Base-by-base conservation (phyloP, 2,888 invertebrate genomes). In the Synergus umbraculus region DNA sequence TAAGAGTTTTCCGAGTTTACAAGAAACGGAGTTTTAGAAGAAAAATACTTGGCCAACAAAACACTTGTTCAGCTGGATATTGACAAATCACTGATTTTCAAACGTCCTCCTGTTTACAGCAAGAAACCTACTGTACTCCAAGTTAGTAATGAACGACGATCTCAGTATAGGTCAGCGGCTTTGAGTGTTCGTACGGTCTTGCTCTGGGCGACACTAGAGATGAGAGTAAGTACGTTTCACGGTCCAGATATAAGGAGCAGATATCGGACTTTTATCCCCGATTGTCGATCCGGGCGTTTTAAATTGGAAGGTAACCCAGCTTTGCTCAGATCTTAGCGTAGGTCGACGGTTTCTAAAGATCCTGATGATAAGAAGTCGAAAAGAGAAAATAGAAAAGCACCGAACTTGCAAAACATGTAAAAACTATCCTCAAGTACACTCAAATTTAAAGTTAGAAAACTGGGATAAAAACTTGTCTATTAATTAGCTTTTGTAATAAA, bases 301-400 rank as follows among this genome's bases (percentile, higher is more conserved):
- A 80, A 82, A 82, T 80, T 82, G 82, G 78, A 82, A 79, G 80
- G 79, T 76, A 79, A 69, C 76, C 77, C 64, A 77, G 67, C 78
- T 77, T 67, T 78, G 37, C 49, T 37, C n/a, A 29, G 69, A 73
- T 54, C 49, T 29, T 73, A 46, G 29, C 49, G 4, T 49, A 73
- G 41, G 12, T 73, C 49, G 29, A 54, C 37, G 49, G 15, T 73
- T 49, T 73, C 29, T 73, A 73, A 54, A 73, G 69, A 54, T 73
- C n/a, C 1, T 49, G 49, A 49, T 46, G 29, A 54, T 69, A 69
- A 69, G 46, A 2, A 49, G 9, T 18, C 64, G 4, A 44, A 49
- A 69, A 69, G 12, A 49, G 15, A 13, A 12, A 46, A 49, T 2
- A 18, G 12, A 41, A 18, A 4, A 65, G 37, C 13, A 37, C 4